Base-by-base conservation (phyloP, 2,888 invertebrate species). In the Chrysodeixis includens region DNA sequence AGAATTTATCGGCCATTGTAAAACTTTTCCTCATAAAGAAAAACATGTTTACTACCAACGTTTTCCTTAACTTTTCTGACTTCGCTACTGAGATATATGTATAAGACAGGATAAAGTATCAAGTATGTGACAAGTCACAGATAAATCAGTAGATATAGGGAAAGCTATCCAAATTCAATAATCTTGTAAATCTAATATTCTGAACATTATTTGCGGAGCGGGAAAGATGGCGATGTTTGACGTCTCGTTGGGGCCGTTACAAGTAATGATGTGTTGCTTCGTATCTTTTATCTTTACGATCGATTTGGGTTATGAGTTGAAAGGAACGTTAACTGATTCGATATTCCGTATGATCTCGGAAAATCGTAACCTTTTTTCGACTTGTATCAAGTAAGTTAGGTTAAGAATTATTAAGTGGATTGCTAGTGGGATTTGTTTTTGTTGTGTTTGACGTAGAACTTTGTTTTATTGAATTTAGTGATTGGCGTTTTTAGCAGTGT, bases 151-250 rank as follows among this genome's bases (percentile, higher is more conserved):
- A 58, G 62, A 74, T 67, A 58, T 40, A 54, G 55, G n/a, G 60
- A 71, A 66, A 58, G 67, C 51, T 62, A 72, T 52, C 65, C 58
- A 63, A 74, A 78, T 78, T 71, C 66, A 75, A 79, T 79, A 69
- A 75, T 52, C 60, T 63, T 71, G 69, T 57, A 67, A 79, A 79
- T 74, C 62, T 77, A 71, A 79, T 70, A 60, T 56, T 55, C 53
- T 51, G 44, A 40, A 35, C 56, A 52, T 68, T 49, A 53, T 44
- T n/a, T 7, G 52, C 40, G 10, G 20, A 1, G n/a, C 3, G 44
- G 1, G 8, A 8, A 35, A 51, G 56, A 60, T 56, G 18, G 51
- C 9, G 22, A 8, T 53, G 54, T 56, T 14, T 6, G 10, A 14
- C 54, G 26, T 52, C 26, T 52, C 26, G 22, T 26, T 22, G 26